phyloP scores from a whole-genome alignment of 1,140 invertebrate genomes.

The Zaprionus vittiger region DNA sequence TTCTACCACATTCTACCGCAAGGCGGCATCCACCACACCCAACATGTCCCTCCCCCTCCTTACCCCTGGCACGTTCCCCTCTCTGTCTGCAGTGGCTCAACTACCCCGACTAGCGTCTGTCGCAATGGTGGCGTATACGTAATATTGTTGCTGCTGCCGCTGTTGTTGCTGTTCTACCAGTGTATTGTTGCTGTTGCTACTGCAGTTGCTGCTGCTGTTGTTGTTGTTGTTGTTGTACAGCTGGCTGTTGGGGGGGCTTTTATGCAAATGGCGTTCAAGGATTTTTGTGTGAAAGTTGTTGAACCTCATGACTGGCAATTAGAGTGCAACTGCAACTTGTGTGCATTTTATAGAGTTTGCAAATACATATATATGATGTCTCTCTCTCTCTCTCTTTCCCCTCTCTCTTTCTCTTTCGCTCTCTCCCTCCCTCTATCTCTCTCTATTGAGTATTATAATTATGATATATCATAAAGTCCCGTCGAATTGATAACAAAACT shows the following conservation, averaged over 20 bases:
- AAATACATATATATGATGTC: slow-evolving; percentile 40
- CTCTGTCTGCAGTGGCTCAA: slow-evolving; percentile 16
- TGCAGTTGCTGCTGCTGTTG: slow-evolving; percentile 50
- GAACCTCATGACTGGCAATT: slow-evolving; percentile 79
- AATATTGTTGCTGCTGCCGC: slow-evolving; percentile 62
- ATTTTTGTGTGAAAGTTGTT: slow-evolving; percentile 84
- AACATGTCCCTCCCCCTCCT: slow-evolving; percentile 15
- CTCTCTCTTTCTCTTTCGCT: not conserved
- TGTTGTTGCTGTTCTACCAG: slow-evolving; percentile 20
- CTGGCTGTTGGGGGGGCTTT: slow-evolving; percentile 55
- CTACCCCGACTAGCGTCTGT: slow-evolving; percentile 45
- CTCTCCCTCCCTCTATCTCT: not conserved
- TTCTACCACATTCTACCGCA: slow-evolving; percentile 55
- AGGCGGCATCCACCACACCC: slow-evolving; percentile 28
- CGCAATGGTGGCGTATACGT: slow-evolving; percentile 77
- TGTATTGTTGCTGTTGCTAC: slow-evolving; percentile 32
- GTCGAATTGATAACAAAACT: not conserved
- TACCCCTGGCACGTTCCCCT: not conserved
- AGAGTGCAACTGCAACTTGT: slow-evolving; percentile 65
- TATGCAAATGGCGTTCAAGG: slow-evolving; percentile 83
- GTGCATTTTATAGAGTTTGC: slow-evolving; percentile 41
- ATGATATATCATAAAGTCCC: not conserved
- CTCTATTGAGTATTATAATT: not conserved
- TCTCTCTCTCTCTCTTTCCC: not conserved
- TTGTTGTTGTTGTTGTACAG: slow-evolving; percentile 38